These are phyloP conservation scores for Astropecten irregularis DNA, from an alignment of 53 echinoderm and acorn worm species.

Conservation along the genomic window DNA sequence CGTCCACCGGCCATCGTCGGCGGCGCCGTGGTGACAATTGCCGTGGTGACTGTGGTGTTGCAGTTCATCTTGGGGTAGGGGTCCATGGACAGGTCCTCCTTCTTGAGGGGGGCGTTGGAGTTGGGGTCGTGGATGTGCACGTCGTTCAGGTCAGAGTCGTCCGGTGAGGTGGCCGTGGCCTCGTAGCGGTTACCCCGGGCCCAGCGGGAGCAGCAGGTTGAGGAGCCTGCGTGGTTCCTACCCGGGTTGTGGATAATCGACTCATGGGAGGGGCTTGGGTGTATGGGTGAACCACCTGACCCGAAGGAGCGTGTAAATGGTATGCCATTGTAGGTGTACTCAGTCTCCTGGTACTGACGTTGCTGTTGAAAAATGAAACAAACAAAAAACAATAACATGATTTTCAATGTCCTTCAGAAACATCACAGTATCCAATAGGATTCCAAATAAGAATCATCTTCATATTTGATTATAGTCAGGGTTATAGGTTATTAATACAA, in stretches of 20 bases:
- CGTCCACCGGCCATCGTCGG: conserved; percentile 63
- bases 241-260: conserved; percentile 76
- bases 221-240: conserved; percentile 64
- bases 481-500: too few relatives aligned
- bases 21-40: conserved; percentile 71
- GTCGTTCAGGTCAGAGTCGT: conserved; percentile 83
- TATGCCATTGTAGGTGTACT: conserved; percentile 99
- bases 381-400: too few relatives aligned
- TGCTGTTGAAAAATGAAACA: conserved; percentile 62
- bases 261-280: conserved; percentile 66
- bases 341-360: conserved; percentile 94
- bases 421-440: too few relatives aligned
- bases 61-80: conserved; percentile 77
- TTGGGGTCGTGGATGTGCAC: conserved; percentile 76
- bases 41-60: conserved; percentile 75
- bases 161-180: conserved; percentile 76
- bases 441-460: too few relatives aligned
- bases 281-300: conserved; percentile 67
- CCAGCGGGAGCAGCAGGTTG: conserved; percentile 82
- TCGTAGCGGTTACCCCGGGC: conserved; percentile 78
- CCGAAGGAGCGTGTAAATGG: conserved; percentile 83
- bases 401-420: too few relatives aligned
- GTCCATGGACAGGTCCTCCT: conserved; percentile 68
- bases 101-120: conserved; percentile 35
- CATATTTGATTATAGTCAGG: too few relatives aligned